These are phyloP conservation scores for Pseudomyrmex sp. DNA, from an alignment of 1,140 invertebrate genomes.

Conservation along the genomic window DNA sequence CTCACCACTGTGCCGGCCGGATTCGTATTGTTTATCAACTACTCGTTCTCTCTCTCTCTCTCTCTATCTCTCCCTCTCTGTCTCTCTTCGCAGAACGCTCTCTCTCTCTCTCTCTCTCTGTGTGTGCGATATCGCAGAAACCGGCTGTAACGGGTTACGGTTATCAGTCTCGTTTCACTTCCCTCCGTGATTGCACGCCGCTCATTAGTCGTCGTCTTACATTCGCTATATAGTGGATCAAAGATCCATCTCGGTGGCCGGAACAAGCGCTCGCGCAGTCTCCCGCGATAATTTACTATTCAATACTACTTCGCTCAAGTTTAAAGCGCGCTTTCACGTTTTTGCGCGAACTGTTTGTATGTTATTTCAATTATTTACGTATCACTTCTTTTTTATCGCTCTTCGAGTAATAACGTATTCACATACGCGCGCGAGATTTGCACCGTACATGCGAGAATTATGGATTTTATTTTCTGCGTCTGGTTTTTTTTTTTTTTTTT, in stretches of 20 bases:
- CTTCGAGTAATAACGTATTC: neutral
- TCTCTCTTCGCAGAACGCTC: slow-evolving; percentile 16
- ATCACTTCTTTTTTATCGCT: neutral
- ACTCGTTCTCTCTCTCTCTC: neutral
- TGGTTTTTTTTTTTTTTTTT: no score
- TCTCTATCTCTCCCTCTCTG: no score
- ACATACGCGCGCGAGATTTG: neutral
- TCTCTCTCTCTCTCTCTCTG: no score
- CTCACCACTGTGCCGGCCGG: neutral
- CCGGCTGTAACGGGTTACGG: slow-evolving; percentile 56
- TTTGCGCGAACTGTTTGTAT: neutral
- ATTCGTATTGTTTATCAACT: slow-evolving; percentile 63
- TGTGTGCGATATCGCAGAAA: slow-evolving; percentile 58
- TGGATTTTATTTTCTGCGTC: slow-evolving; percentile 46
- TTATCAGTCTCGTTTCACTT: slow-evolving; percentile 65
- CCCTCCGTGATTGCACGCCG: slow-evolving; percentile 57
- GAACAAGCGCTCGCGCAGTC: slow-evolving; percentile 9
- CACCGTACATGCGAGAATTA: slow-evolving; percentile 32
- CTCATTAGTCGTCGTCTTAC: slow-evolving; percentile 44
- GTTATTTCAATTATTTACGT: neutral
- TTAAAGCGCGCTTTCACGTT: neutral
- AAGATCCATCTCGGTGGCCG: slow-evolving; percentile 30
- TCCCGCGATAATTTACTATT: no score
- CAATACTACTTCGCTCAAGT: no score
- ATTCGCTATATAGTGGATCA: slow-evolving; percentile 46